Conservation (phyloP, 2,797 vertebrate species). For the Kryptolebias ocellatus region DNA sequence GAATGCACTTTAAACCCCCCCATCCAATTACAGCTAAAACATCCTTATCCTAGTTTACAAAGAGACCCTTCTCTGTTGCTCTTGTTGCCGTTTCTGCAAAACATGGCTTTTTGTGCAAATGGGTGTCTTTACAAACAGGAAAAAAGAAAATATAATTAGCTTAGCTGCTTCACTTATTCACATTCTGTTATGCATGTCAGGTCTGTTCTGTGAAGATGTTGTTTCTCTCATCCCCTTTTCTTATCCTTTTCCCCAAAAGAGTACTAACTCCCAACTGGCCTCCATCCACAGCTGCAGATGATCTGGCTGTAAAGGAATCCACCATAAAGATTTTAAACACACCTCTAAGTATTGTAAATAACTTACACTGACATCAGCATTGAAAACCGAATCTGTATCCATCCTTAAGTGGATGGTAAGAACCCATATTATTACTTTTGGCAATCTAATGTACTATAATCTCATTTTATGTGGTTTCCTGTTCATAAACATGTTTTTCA, state of each 20-base stretch:
- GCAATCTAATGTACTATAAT: neutral
- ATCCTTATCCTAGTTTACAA: constrained; percentile 70
- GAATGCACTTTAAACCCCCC: constrained; percentile 68
- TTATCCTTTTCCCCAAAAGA: constrained; percentile 5
- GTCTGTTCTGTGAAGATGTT: constrained; percentile 31
- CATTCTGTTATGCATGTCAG: constrained; percentile 34
- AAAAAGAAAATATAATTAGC: constrained; percentile 10
- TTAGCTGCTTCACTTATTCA: constrained; percentile 15
- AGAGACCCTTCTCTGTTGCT: constrained; percentile 68
- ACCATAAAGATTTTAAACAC: constrained; percentile 20
- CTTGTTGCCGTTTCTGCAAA: constrained; percentile 41
- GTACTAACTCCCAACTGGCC: constrained; percentile 17
- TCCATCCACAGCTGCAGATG: constrained; percentile 46
- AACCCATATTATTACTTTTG: neutral
- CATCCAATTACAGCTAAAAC: constrained; percentile 54
- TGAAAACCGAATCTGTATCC: neutral
- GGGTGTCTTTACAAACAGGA: constrained; percentile 32
- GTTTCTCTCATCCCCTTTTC: constrained; percentile 2
- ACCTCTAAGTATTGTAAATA: constrained; percentile 1
- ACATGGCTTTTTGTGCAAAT: constrained; percentile 30
- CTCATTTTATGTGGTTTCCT: neutral
- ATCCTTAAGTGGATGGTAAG: neutral
- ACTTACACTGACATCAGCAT: constrained; percentile 4
- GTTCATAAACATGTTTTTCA: neutral
- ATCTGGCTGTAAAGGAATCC: constrained; percentile 31